phyloP scores from a whole-genome alignment of 2,888 invertebrate species.

The Meliscaeva auricollis region DNA sequence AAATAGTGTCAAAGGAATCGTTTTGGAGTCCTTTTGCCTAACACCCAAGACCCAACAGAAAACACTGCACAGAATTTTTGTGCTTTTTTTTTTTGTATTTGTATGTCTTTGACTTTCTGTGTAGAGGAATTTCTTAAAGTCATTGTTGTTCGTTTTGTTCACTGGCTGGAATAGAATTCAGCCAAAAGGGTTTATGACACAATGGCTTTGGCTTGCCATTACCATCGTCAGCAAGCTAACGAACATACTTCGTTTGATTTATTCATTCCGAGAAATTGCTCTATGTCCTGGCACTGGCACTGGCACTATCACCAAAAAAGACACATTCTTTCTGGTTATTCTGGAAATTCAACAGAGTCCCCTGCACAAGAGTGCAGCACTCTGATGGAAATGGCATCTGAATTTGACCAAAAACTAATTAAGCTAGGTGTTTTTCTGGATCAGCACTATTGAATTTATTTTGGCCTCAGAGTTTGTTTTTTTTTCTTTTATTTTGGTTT shows the following conservation, averaged over 20 bases:
- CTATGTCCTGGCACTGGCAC: background rate
- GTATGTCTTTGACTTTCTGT: conserved; percentile 28
- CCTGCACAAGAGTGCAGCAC: background rate
- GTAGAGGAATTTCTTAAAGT: conserved; percentile 34
- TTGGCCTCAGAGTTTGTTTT: conserved; percentile 15
- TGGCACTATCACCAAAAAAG: background rate
- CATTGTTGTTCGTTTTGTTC: conserved; percentile 65
- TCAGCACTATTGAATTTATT: conserved; percentile 66
- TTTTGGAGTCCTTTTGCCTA: conserved; percentile 21
- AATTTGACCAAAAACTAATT: conserved; percentile 68
- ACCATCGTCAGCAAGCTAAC: conserved; percentile 29
- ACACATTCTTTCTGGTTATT: conserved; percentile 24
- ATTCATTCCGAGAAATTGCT: conserved; percentile 23
- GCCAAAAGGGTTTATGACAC: conserved; percentile 58
- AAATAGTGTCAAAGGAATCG: conserved; percentile 50
- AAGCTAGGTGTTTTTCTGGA: conserved; percentile 51
- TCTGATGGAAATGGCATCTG: conserved; percentile 39
- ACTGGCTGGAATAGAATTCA: conserved; percentile 41
- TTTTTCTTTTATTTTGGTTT: background rate
- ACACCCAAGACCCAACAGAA: background rate
- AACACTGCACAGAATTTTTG: background rate
- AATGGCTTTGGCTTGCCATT: conserved; percentile 56
- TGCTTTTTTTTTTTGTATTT: background rate
- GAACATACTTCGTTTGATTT: conserved; percentile 64
- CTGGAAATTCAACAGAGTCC: background rate